These are phyloP conservation scores for Nemurella pictetii DNA, from an alignment of 2,888 invertebrate genomes.

Conservation along the genomic window DNA sequence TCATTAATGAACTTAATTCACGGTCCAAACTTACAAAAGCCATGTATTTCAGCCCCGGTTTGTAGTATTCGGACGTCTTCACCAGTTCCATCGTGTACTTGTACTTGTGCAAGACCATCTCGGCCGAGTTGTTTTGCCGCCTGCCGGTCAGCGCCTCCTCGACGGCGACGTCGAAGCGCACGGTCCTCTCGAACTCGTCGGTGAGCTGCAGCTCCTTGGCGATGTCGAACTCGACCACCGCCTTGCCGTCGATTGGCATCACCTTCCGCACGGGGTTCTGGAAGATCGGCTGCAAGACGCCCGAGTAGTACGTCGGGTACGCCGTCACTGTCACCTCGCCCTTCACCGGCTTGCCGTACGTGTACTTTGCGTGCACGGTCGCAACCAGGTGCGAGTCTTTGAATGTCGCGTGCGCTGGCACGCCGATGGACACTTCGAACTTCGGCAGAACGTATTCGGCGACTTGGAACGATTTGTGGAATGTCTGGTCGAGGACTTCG, in stretches of 20 bases:
- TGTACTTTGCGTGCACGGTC: slow-evolving; percentile 83
- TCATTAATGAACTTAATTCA: too few species aligned
- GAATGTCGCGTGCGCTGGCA: slow-evolving; percentile 80
- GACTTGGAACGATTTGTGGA: slow-evolving; percentile 75
- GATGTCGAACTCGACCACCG: slow-evolving; percentile 76
- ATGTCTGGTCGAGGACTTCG: slow-evolving; percentile 63
- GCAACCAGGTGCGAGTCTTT: slow-evolving; percentile 77
- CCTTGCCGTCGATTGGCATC: slow-evolving; percentile 71
- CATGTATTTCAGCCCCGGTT: slow-evolving; percentile 82
- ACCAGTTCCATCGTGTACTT: slow-evolving; percentile 76
- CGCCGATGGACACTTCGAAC: slow-evolving; percentile 83
- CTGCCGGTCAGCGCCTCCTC: slow-evolving; percentile 88
- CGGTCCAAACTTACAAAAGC: slow-evolving; percentile 77
- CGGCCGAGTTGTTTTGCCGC: slow-evolving; percentile 75
- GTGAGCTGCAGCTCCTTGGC: slow-evolving; percentile 69
- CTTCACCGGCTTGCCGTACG: slow-evolving; percentile 82
- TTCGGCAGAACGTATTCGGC: slow-evolving; percentile 93
- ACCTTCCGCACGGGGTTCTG: slow-evolving; percentile 60
- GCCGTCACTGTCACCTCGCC: slow-evolving; percentile 85
- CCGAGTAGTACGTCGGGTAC: slow-evolving; percentile 79
- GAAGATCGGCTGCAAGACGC: slow-evolving; percentile 77
- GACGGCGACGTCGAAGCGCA: slow-evolving; percentile 84
- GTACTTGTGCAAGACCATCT: slow-evolving; percentile 75
- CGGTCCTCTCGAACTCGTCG: slow-evolving; percentile 78
- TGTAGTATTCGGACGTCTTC: slow-evolving; percentile 83